Conservation (phyloP, 2,113 vertebrate genomes). For the Benitochromis conjunctus region DNA sequence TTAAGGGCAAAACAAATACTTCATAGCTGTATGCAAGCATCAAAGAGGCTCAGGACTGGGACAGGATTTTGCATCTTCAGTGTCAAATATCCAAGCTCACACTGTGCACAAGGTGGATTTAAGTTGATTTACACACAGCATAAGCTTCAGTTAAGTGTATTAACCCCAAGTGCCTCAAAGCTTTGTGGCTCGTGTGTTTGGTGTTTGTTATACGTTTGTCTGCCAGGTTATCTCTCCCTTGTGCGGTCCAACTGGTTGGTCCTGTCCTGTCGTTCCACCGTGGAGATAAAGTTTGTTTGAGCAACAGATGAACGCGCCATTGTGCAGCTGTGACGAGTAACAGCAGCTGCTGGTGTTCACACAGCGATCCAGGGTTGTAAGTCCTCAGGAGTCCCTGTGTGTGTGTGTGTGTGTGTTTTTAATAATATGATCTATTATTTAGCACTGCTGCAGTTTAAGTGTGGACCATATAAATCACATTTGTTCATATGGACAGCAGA, state of each 20-base stretch:
- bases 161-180: not conserved
- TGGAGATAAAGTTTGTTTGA: conserved; percentile 27
- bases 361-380: not conserved
- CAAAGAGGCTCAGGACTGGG: not conserved
- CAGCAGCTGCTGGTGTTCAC: not conserved
- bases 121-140: not conserved
- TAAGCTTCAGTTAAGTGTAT: conserved; percentile 8
- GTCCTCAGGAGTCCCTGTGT: not conserved
- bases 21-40: not conserved
- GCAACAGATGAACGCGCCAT: not conserved
- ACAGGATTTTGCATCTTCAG: not conserved
- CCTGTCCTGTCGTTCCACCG: not conserved
- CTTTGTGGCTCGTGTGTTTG: not conserved
- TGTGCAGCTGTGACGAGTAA: not conserved
- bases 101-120: not conserved
- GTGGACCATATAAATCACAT: not conserved
- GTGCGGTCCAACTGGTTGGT: conserved; percentile 28
- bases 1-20: not conserved
- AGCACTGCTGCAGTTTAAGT: not conserved
- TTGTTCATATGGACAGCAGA: not conserved
- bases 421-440: not conserved
- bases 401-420: not conserved
- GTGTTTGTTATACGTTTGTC: not conserved
- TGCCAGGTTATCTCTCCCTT: not conserved
- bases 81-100: not conserved